Evolutionary conservation across 2,888 invertebrate species (phyloP), one percentile per base, ranked within the genome.

Genomic region (Caenorhabditis sp.): DNA sequence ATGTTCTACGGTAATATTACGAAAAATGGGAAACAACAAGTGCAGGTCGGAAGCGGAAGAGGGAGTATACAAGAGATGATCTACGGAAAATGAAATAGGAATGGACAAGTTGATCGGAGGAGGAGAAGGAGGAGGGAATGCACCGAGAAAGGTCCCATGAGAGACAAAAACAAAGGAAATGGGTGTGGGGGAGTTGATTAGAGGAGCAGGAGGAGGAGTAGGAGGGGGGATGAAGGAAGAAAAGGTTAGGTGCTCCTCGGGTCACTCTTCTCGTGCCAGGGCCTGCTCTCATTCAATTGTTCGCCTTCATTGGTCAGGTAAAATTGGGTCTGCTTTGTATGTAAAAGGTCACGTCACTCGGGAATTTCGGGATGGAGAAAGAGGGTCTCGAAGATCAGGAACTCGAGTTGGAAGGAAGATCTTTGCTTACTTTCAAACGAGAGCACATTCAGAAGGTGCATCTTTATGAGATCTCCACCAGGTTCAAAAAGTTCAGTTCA

Each of bases 211-310:
- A 40, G 40, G 40, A 40, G 40, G 47, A 28, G n/a, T n/a, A n/a
- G n/a, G n/a, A n/a, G n/a, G n/a, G n/a, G n/a, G n/a, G n/a, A n/a
- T n/a, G n/a, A n/a, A n/a, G n/a, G n/a, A 47, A 6, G 35, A 51
- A 64, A 64, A 64, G 64, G 64, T 64, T 50, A 47, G 28, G 24
- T 60, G 60, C 60, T 60, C 40, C n/a, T n/a, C n/a, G n/a, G n/a
- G n/a, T n/a, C n/a, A n/a, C n/a, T n/a, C n/a, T n/a, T n/a, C n/a
- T n/a, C n/a, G n/a, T n/a, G n/a, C n/a, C n/a, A n/a, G n/a, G 40
- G 13, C 40, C 40, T 2, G 40, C 26, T 15, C 67, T 22, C 35
- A 65, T 53, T 65, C 65, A 67, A 67, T 67, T 67, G 65, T 67
- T 67, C 65, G 37, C 22, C 51, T 51, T 15, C 35, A 35, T 22